Base-by-base conservation (phyloP, 2,888 invertebrate genomes). In the Idaea biselata region DNA sequence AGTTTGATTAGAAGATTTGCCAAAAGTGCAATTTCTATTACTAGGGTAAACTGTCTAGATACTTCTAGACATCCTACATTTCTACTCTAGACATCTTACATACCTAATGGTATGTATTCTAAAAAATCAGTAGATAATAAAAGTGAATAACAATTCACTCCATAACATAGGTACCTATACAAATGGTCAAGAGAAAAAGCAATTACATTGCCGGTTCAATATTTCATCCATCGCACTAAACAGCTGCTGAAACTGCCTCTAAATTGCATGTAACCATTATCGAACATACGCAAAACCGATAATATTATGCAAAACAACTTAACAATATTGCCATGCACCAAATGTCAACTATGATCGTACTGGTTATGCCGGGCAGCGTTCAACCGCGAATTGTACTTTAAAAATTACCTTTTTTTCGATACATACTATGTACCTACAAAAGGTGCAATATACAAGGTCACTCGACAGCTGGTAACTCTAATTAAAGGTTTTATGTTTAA, bases 401-500 rank as follows among this genome's bases (percentile, higher is more conserved):
- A 84, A 86, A 87, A 86, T 87, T 44, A 8, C 44, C 14, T 74
- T 88, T 91, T 89, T 89, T 88, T 81, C 86, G 77, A 86, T 88
- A 86, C 86, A 87, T 84, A 87, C 82, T 78, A 79, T 82, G 83
- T 86, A 81, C 80, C 77, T 79, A 78, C 80, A 88, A 88, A 91
- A 92, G 91, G 91, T 92, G 91, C 86, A 81, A 68, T 8, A 8
- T 77, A 74, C 91, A 90, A 91, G 91, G 91, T 80, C 87, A 78
- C 63, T 53, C 63, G 82, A 82, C 91, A 92, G 90, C 86, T 91
- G 91, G 80, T 62, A 62, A 72, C 75, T 84, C 87, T 91, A 91
- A 92, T 91, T 92, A 92, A 89, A 90, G 86, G 88, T 87, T 91
- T 91, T 89, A 90, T 88, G 86, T 83, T 87, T 86, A 89, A 91